Evolutionary conservation across 2,888 invertebrate species (phyloP), one percentile per base, ranked within the genome.

Genomic region (Euplexia lucipara): DNA sequence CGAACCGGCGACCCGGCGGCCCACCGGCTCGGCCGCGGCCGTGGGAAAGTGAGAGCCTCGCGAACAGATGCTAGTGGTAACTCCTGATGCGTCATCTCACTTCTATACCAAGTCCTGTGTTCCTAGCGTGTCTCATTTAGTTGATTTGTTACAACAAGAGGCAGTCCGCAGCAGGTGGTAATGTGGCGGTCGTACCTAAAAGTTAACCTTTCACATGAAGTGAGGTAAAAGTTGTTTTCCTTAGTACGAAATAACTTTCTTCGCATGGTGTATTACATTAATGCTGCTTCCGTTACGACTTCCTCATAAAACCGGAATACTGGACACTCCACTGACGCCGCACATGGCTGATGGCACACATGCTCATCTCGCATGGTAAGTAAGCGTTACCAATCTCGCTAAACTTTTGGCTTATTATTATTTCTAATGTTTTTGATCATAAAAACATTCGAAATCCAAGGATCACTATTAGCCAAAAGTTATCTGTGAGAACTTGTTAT

Each of bases 201-300:
- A 41, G 37, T 42, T 44, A 52, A 61, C 60, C 47, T 57, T 56
- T 57, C 57, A 51, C 58, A 37, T 39, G 34, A 18, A 22, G 51
- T 30, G 35, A 41, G 42, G 76, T 64, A 75, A 73, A 70, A 64
- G 76, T 73, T 64, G 56, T 76, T 60, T 56, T 44, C 52, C 22
- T 30, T 49, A 51, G 34, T 44, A 20, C 30, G 37, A 26, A 52
- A 44, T 47, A 54, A 73, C 76, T 75, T 75, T 73, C 70, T 63
- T 56, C 49, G 20, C 53, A 44, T 32, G 49, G 42, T 53, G 45
- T 12, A 12, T 22, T 53, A 20, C 37, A 12, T 22, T 48, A 20
- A 42, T 10, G 32, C 30, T 39, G 56, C 56, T 61, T 57, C 47
- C 52, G 39, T 44, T 14, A 47, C n/a, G 20, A 41, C 52, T 48